A percentile compares a stretch with the other conserved stretches of the same genome.
These are phyloP conservation scores for Clarias pachynema DNA, from an alignment of 2,797 vertebrate species.

Conservation along the genomic window DNA sequence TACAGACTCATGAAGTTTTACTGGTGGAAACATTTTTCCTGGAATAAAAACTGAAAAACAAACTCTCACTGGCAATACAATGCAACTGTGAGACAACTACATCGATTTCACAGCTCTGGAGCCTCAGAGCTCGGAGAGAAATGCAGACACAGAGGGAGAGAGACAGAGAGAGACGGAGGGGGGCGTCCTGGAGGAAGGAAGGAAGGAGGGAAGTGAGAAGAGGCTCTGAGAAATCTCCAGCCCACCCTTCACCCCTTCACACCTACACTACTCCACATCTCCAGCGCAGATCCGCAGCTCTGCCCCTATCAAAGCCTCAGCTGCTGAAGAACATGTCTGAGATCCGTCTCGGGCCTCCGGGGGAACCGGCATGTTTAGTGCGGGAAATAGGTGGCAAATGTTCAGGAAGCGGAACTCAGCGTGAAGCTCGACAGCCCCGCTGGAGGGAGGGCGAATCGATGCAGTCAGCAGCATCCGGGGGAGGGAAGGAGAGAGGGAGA, in stretches of 20 bases:
- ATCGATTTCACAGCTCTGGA: conserved; percentile 26
- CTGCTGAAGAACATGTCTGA: background rate
- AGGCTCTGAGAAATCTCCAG: conserved; percentile 1
- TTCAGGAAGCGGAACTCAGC: conserved; percentile 20
- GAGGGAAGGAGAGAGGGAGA: no score
- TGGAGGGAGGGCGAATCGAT: background rate
- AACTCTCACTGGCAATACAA: conserved; percentile 6
- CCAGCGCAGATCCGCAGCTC: background rate
- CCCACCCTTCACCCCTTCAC: background rate
- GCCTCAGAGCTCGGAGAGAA: background rate
- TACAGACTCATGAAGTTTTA: background rate
- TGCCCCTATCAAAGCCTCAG: background rate
- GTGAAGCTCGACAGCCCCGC: background rate
- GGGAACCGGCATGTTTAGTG: background rate
- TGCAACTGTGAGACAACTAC: background rate
- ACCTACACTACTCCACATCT: background rate
- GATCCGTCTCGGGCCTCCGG: background rate
- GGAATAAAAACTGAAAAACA: background rate
- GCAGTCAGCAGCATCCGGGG: background rate
- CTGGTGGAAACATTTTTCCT: background rate
- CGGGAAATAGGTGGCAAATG: conserved; percentile 21
- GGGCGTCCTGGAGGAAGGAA: background rate
- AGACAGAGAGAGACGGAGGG: background rate
- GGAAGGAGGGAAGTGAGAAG: background rate
- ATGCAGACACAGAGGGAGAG: background rate